A percentile compares a stretch with the other conserved stretches of the same genome.
Conservation (phyloP, 2,797 vertebrate genomes). For the Anisognathus igniventris region DNA sequence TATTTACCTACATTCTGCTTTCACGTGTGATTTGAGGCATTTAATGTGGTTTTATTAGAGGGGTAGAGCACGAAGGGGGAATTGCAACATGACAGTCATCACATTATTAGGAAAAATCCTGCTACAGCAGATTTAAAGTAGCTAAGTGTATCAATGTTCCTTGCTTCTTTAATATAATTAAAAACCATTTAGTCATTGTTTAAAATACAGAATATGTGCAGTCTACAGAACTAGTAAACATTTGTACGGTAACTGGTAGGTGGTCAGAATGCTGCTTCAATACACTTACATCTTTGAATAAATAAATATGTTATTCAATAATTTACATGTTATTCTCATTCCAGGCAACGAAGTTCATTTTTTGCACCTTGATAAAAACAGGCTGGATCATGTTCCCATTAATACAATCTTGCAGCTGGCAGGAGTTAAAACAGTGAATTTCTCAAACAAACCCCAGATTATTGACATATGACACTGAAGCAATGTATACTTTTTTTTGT, state of each 20-base stretch:
- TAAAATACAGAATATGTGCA: neutral
- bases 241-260: neutral
- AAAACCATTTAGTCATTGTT: neutral
- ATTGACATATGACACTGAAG: conserved; percentile 78
- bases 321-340: conserved; percentile 30
- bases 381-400: conserved; percentile 89
- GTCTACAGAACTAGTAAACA: neutral
- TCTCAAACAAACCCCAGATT: conserved; percentile 76
- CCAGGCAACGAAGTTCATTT: conserved; percentile 86
- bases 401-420: conserved; percentile 86
- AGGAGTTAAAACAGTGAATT: conserved; percentile 82
- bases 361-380: conserved; percentile 86
- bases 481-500: neutral
- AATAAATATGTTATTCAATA: neutral
- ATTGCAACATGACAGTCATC: conserved; percentile 1
- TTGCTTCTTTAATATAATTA: conserved; percentile 15
- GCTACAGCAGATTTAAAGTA: neutral
- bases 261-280: conserved; percentile 2
- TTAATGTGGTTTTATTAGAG: conserved; percentile 1
- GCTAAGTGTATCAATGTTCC: neutral
- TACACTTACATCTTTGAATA: conserved; percentile 2
- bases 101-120: neutral
- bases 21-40: neutral
- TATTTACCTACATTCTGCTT: neutral
- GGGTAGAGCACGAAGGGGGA: neutral